A percentile compares a stretch with the other conserved stretches of the same genome.
These are phyloP conservation scores for Tiphia femorata DNA, from an alignment of 2,888 invertebrate species.

Conservation along the genomic window DNA sequence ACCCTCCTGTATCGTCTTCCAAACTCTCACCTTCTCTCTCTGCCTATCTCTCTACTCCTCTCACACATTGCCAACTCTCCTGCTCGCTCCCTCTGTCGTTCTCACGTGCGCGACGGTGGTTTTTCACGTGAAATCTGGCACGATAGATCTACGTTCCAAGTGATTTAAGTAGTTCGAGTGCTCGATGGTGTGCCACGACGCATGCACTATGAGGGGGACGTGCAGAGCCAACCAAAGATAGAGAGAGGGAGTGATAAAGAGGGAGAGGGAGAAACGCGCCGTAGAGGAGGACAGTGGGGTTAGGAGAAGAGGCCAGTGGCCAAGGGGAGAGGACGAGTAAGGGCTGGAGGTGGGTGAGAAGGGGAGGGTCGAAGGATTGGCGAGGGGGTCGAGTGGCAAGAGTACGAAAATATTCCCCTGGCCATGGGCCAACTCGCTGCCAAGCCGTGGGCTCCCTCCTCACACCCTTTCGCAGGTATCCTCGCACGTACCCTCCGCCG, in stretches of 20 bases:
- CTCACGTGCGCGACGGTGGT: slow-evolving; percentile 42
- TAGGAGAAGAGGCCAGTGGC: neutral
- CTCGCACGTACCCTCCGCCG: slow-evolving; percentile 13
- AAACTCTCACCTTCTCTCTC: neutral
- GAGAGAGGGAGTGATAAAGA: no score
- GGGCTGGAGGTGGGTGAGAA: neutral
- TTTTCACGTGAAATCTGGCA: slow-evolving; percentile 50
- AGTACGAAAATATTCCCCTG: slow-evolving; percentile 50
- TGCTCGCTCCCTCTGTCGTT: slow-evolving; percentile 4
- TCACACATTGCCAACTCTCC: slow-evolving; percentile 17
- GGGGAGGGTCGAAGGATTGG: neutral
- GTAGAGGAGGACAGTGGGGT: neutral
- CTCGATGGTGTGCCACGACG: slow-evolving; percentile 44
- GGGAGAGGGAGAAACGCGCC: neutral
- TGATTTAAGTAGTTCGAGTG: slow-evolving; percentile 58
- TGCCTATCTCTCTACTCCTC: slow-evolving; percentile 15
- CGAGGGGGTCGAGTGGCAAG: neutral
- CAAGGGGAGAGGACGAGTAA: neutral
- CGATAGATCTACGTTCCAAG: slow-evolving; percentile 48
- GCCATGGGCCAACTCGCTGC: slow-evolving; percentile 54
- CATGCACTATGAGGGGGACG: slow-evolving; percentile 46
- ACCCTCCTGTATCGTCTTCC: no score
- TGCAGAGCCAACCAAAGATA: no score
- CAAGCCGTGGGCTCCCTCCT: slow-evolving; percentile 19
- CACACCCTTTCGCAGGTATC: slow-evolving; percentile 19